Conservation (phyloP, 2,888 invertebrate genomes). For the Carpatolechia fugitivella region DNA sequence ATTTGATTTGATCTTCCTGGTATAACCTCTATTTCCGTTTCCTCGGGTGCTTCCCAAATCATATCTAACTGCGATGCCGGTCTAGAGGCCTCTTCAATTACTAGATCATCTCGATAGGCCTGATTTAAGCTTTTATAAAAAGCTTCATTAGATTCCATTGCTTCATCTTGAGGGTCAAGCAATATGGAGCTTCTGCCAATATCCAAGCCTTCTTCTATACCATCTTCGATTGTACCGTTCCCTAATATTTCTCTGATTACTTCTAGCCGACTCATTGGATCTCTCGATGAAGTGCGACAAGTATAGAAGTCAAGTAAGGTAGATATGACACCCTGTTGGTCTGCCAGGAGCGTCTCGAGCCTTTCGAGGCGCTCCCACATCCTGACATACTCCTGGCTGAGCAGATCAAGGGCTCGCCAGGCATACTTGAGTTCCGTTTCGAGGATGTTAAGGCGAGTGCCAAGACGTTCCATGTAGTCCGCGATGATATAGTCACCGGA, state of each 20-base stretch:
- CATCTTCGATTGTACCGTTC: constrained; percentile 82
- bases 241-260: constrained; percentile 83
- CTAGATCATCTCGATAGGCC: constrained; percentile 90
- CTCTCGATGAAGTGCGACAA: constrained; percentile 72
- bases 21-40: constrained; percentile 80
- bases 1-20: constrained; percentile 81
- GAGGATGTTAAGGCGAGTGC: constrained; percentile 90
- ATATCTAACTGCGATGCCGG: constrained; percentile 88
- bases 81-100: constrained; percentile 81
- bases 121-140: constrained; percentile 93
- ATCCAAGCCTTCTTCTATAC: constrained; percentile 83
- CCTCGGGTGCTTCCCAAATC: constrained; percentile 93
- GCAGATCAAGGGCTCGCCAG: constrained; percentile 93
- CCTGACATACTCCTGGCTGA: constrained; percentile 94
- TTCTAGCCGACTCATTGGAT: constrained; percentile 76
- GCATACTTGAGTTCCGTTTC: constrained; percentile 95
- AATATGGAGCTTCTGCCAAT: constrained; percentile 64
- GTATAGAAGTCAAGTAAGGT: constrained; percentile 91
- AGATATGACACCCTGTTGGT: constrained; percentile 94
- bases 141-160: constrained; percentile 89
- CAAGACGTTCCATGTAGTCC: constrained; percentile 94
- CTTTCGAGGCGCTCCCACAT: constrained; percentile 96
- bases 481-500: constrained; percentile 88
- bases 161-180: constrained; percentile 65
- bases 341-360: constrained; percentile 90